Evolutionary conservation across 2,797 vertebrate species (phyloP), one percentile per base, ranked within the genome.

Genomic region (Acanthis flammea): DNA sequence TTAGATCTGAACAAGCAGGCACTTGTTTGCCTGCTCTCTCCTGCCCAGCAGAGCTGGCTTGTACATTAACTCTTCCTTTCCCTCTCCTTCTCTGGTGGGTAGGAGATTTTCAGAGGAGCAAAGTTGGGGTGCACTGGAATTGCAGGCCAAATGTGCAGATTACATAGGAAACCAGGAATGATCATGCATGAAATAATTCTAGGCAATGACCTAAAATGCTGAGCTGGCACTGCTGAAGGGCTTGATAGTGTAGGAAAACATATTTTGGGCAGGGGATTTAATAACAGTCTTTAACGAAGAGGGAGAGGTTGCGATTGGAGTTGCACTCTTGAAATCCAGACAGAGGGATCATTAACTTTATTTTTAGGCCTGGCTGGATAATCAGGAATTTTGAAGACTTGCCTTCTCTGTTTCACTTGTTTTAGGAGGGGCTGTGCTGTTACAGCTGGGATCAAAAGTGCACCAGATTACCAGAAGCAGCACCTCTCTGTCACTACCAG

Each of bases 281-380:
- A 94, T 94, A 86, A 92, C 66, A 95, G 57, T 53, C 75, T 86
- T 78, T 68, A 62, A 78, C n/a, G 0, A 68, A 53, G 72, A 93
- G 88, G 92, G 93, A 96, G 86, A 91, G 82, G 92, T 81, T 0
- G 2, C 7, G 61, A 91, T 90, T 27, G 3, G 53, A 91, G 51
- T n/a, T 78, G 47, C 18, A 28, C 51, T 83, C 77, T 25, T 22
- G 50, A 83, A 89, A 77, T 60, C 41, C 30, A 68, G 53, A 53
- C 71, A 89, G 86, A 71, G 81, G 47, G 68, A 63, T 95, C 72
- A 90, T 97, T 97, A 96, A 90, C 53, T 94, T 81, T 96, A 96
- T 96, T 96, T 96, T 95, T 95, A 96, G 95, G 35, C 51, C 92
- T 61, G 70, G 58, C 60, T 73, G 90, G 86, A 72, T 88, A 87